These are phyloP conservation scores for Anguilla marmorata DNA, from an alignment of 2,797 vertebrate species.

Conservation along the genomic window DNA sequence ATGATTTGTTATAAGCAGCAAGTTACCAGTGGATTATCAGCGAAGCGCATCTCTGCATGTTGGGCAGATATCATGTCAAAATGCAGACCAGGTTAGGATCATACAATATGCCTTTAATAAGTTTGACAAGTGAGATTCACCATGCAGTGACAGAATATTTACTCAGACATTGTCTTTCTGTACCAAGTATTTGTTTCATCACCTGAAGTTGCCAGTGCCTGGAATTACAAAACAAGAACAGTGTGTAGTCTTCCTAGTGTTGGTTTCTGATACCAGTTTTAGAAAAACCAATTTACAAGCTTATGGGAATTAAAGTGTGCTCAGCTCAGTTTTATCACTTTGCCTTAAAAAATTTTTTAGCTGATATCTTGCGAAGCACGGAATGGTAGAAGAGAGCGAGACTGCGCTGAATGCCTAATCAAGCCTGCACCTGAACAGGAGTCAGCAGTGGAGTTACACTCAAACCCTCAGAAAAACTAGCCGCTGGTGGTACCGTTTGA, in stretches of 20 bases:
- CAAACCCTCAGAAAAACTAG: background rate
- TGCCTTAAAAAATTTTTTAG: background rate
- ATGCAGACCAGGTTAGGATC: background rate
- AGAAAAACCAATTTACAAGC: background rate
- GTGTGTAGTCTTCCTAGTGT: background rate
- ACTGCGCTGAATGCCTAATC: background rate
- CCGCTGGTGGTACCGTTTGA: background rate
- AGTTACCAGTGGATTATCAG: background rate
- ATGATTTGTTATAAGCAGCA: background rate
- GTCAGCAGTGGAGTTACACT: background rate
- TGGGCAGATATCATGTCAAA: background rate
- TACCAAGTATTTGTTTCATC: background rate
- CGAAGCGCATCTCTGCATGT: no score
- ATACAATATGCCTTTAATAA: background rate
- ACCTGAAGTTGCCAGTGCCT: background rate
- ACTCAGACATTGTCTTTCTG: background rate
- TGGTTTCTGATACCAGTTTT: background rate
- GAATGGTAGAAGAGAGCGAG: background rate
- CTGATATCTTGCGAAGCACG: slow-evolving; percentile 4
- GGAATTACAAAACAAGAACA: background rate
- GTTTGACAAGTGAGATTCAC: background rate
- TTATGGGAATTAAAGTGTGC: background rate
- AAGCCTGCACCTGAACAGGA: background rate
- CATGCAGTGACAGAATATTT: background rate
- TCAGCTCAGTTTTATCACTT: background rate